Evolutionary conservation across 2,888 invertebrate species (phyloP).

Genomic region (Molorchus minor): DNA sequence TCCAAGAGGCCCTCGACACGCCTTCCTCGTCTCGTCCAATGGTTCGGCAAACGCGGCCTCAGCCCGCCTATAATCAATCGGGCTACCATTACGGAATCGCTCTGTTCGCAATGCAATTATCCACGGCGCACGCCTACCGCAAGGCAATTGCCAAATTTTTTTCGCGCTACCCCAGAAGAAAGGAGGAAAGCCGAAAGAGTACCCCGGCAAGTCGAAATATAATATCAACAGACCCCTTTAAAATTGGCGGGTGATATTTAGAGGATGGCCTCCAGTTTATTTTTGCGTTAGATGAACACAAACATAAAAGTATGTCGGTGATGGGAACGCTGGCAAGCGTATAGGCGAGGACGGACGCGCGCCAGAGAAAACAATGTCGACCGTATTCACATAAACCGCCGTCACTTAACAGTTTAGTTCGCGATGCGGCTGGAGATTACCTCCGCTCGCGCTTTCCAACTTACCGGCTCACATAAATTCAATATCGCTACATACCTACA

Average conservation of each 20-base stretch:
- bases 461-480: slow-evolving; percentile 2
- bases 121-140: slow-evolving; percentile 44
- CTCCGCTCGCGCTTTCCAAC: slow-evolving; percentile 21
- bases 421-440: slow-evolving; percentile 40
- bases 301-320: slow-evolving; percentile 50
- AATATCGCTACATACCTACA: slow-evolving; percentile 14
- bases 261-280: slow-evolving; percentile 54
- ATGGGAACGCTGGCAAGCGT: slow-evolving; percentile 55
- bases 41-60: slow-evolving; percentile 17
- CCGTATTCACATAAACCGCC: slow-evolving; percentile 50
- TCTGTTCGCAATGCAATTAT: slow-evolving; percentile 30
- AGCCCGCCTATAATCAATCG: slow-evolving; percentile 48
- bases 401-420: slow-evolving; percentile 52
- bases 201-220: slow-evolving; percentile 44
- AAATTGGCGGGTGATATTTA: slow-evolving; percentile 50
- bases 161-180: slow-evolving; percentile 35
- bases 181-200: slow-evolving; percentile 45
- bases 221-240: slow-evolving; percentile 53
- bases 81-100: slow-evolving; percentile 39
- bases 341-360: slow-evolving; percentile 48
- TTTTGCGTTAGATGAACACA: slow-evolving; percentile 55
- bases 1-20: slow-evolving; percentile 41
- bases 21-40: slow-evolving; percentile 46
- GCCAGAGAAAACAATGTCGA: slow-evolving; percentile 58
- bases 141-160: slow-evolving; percentile 35